Conservation (phyloP, 2,888 invertebrate genomes). For the Lucinisca nassula region DNA sequence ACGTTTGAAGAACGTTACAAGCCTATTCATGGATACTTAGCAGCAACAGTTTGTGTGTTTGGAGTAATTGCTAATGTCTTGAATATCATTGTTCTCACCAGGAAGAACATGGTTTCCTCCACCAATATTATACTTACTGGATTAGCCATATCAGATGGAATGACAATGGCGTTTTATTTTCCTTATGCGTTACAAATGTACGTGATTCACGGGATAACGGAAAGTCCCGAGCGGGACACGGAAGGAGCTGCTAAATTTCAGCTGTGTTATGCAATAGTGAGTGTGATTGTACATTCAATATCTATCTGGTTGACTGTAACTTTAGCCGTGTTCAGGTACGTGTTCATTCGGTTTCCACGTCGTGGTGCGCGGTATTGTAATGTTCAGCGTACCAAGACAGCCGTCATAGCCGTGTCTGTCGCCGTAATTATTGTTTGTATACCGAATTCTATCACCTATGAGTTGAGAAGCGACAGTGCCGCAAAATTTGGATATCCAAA, state of each 20-base stretch:
- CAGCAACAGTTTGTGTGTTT: slow-evolving; percentile 95
- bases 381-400: slow-evolving; percentile 94
- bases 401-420: slow-evolving; percentile 90
- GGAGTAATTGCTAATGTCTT: slow-evolving; percentile 96
- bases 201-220: slow-evolving; percentile 78
- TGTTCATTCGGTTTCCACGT: slow-evolving; percentile 90
- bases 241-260: slow-evolving; percentile 86
- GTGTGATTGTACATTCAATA: slow-evolving; percentile 96
- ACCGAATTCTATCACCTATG: slow-evolving; percentile 88
- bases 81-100: slow-evolving; percentile 96
- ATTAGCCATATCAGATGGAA: slow-evolving; percentile 95
- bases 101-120: slow-evolving; percentile 96
- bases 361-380: slow-evolving; percentile 95
- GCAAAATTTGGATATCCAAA: neutral
- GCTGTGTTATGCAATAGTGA: slow-evolving; percentile 95
- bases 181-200: slow-evolving; percentile 92
- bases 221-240: slow-evolving; percentile 80
- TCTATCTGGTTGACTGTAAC: slow-evolving; percentile 98
- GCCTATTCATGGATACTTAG: slow-evolving; percentile 94
- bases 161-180: slow-evolving; percentile 96
- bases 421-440: slow-evolving; percentile 85
- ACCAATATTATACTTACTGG: slow-evolving; percentile 96
- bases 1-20: slow-evolving; percentile 77
- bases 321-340: slow-evolving; percentile 96
- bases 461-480: slow-evolving; percentile 87